Evolutionary conservation across 2,888 invertebrate genomes (phyloP).

Genomic region (Acanthococcus lagerstroemiae): DNA sequence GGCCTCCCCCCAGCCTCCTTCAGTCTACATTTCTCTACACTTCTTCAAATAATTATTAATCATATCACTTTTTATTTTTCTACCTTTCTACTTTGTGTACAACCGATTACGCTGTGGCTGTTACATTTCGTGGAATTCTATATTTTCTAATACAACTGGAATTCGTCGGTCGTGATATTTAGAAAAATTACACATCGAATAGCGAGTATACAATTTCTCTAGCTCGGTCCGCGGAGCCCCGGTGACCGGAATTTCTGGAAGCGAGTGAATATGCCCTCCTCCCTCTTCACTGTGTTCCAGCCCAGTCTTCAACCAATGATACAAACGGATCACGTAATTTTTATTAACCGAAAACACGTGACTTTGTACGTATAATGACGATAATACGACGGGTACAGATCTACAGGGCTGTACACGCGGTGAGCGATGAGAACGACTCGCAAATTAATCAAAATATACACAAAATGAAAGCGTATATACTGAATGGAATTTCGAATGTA

Average conservation of each 20-base stretch:
- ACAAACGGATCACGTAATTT: neutral
- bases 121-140: neutral
- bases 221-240: neutral
- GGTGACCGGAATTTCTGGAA: neutral
- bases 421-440: too few relatives aligned
- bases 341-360: neutral
- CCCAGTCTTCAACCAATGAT: neutral
- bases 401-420: too few relatives aligned
- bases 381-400: too few relatives aligned
- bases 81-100: neutral
- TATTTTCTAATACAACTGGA: too few relatives aligned
- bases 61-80: constrained; percentile 4
- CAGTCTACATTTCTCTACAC: neutral
- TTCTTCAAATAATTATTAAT: constrained; percentile 30
- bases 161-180: neutral
- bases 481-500: too few relatives aligned
- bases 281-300: neutral
- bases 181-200: neutral
- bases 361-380: neutral
- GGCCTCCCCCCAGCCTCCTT: neutral
- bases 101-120: neutral
- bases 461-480: too few relatives aligned
- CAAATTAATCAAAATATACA: too few relatives aligned
- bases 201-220: neutral
- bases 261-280: too few relatives aligned